Conservation (phyloP, 2,888 invertebrate species). For the Scaptomyza polygonia region DNA sequence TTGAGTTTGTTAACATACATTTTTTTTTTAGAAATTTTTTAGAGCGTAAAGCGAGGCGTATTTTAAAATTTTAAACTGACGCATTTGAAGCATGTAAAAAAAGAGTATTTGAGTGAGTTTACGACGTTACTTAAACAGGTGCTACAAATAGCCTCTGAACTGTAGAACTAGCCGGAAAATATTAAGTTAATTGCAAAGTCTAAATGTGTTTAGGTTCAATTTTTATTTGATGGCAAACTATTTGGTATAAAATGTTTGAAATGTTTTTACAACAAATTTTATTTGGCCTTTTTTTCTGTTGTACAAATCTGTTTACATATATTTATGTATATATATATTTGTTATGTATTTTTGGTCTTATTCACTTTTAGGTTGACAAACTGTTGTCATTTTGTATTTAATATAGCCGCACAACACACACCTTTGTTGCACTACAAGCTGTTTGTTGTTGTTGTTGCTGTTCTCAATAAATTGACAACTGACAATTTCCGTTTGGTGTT, state of each 20-base stretch:
- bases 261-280: no score
- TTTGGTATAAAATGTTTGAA: no score
- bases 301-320: no score
- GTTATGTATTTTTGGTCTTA: slow-evolving; percentile 16
- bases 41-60: slow-evolving; percentile 64
- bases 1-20: slow-evolving; percentile 20
- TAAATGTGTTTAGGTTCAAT: neutral
- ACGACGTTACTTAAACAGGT: neutral
- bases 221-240: neutral
- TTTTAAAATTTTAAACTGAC: slow-evolving; percentile 29
- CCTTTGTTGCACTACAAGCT: slow-evolving; percentile 46
- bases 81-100: slow-evolving; percentile 65
- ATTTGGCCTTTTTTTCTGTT: neutral
- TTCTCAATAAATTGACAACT: slow-evolving; percentile 65
- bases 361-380: slow-evolving; percentile 55
- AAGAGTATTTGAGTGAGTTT: slow-evolving; percentile 1
- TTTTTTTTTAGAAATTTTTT: slow-evolving; percentile 50
- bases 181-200: neutral
- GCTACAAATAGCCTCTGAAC: neutral
- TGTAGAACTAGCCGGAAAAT: neutral
- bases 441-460: slow-evolving; percentile 7
- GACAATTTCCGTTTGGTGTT: slow-evolving; percentile 72
- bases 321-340: slow-evolving; percentile 3
- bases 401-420: slow-evolving; percentile 46
- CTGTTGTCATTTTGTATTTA: slow-evolving; percentile 73